A percentile compares a stretch with the other conserved stretches of the same genome.
These are phyloP conservation scores for Eueremaeus valkanovi DNA, from an alignment of 2,888 invertebrate genomes.

Conservation along the genomic window DNA sequence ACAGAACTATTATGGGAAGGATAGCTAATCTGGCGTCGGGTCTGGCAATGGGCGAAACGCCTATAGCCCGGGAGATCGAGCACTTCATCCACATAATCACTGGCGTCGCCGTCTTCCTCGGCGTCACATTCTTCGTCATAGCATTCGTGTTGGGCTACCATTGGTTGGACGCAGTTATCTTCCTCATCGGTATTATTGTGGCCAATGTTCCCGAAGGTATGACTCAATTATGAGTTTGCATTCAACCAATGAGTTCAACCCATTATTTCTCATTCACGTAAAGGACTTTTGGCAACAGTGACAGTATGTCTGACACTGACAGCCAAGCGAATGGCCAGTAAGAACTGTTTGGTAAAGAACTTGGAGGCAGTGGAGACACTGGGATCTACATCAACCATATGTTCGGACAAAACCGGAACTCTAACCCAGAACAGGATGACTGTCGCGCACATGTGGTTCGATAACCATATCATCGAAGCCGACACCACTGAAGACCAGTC, in stretches of 20 bases:
- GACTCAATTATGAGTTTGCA: no score
- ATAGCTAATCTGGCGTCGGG: slow-evolving; percentile 92
- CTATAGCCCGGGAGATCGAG: slow-evolving; percentile 97
- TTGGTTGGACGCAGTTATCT: slow-evolving; percentile 98
- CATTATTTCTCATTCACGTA: no score
- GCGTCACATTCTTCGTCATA: slow-evolving; percentile 95
- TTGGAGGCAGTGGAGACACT: slow-evolving; percentile 98
- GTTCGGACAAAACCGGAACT: slow-evolving; percentile 99
- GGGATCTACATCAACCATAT: slow-evolving; percentile 97
- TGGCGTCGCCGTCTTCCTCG: slow-evolving; percentile 89
- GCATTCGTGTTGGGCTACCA: slow-evolving; percentile 95
- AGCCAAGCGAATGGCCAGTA: slow-evolving; percentile 98
- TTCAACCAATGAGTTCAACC: not conserved
- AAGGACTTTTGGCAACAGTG: slow-evolving; percentile 95
- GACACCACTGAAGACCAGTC: slow-evolving; percentile 68
- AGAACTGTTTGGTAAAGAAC: slow-evolving; percentile 98
- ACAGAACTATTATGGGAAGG: slow-evolving; percentile 93
- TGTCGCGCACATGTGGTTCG: slow-evolving; percentile 98
- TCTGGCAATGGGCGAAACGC: slow-evolving; percentile 92
- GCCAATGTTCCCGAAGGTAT: slow-evolving; percentile 99
- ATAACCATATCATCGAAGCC: slow-evolving; percentile 96
- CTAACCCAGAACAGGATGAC: slow-evolving; percentile 99
- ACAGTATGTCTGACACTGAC: slow-evolving; percentile 79
- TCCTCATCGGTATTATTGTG: slow-evolving; percentile 98
- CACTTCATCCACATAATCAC: slow-evolving; percentile 99